These are phyloP conservation scores for Julus scandinavius DNA, from an alignment of 2,888 invertebrate genomes.

Conservation along the genomic window DNA sequence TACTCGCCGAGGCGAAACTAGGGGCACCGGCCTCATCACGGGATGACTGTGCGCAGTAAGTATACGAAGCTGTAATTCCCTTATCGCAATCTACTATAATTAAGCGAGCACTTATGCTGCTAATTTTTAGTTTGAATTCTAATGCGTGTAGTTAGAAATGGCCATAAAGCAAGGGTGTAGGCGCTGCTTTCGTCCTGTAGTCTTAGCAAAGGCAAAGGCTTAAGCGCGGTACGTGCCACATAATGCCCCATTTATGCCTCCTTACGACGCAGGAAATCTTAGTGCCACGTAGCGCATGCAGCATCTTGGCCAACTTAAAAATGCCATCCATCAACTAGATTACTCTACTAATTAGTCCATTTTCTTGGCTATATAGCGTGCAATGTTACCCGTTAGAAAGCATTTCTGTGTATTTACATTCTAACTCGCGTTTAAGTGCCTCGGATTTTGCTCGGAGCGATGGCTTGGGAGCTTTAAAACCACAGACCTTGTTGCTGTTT, in stretches of 20 bases:
- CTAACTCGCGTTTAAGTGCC: constrained; percentile 15
- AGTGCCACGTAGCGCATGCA: background rate
- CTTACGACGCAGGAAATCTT: background rate
- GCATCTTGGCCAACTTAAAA: constrained; percentile 44
- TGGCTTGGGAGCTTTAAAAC: constrained; percentile 43
- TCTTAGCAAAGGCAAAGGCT: background rate
- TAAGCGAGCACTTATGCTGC: constrained; percentile 38
- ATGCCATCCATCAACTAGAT: constrained; percentile 39
- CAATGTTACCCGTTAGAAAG: constrained; percentile 44
- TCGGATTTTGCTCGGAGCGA: background rate
- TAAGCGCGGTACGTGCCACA: constrained; percentile 9
- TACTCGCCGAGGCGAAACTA: background rate
- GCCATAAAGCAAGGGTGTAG: constrained; percentile 7
- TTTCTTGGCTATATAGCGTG: constrained; percentile 25
- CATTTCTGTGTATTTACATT: constrained; percentile 43
- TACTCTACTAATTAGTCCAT: constrained; percentile 44
- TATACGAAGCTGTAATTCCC: constrained; percentile 8
- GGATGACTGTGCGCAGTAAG: background rate
- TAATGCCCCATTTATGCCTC: constrained; percentile 21
- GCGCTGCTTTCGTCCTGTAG: background rate
- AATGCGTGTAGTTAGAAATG: constrained; percentile 36
- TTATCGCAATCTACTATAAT: constrained; percentile 44
- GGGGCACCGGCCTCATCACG: background rate
- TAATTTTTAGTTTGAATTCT: constrained; percentile 46
- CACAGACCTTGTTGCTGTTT: background rate